These are phyloP conservation scores for Carterocephalus palaemon DNA, from an alignment of 2,888 invertebrate species.

Conservation along the genomic window DNA sequence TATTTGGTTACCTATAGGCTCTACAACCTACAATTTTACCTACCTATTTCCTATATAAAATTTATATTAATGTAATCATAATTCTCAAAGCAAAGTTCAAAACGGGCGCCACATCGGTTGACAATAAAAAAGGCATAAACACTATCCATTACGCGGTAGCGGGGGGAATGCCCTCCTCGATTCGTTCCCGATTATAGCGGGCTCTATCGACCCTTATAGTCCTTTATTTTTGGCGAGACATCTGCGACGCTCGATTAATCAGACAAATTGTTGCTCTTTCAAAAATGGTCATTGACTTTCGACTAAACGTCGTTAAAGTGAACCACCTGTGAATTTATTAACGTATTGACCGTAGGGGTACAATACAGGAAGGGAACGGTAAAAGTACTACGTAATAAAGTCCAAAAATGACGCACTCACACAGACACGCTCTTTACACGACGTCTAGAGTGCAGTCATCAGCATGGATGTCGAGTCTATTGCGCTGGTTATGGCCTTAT, in stretches of 20 bases:
- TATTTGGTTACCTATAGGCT: too few relatives aligned
- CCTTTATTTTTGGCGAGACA: conserved; percentile 48
- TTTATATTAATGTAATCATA: too few relatives aligned
- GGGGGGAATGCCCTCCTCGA: conserved; percentile 32
- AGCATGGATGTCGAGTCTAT: too few relatives aligned
- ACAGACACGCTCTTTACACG: too few relatives aligned
- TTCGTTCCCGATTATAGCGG: conserved; percentile 37
- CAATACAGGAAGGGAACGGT: too few relatives aligned
- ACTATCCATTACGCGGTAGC: conserved; percentile 46
- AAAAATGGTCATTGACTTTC: conserved; percentile 27
- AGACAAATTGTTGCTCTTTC: conserved; percentile 38
- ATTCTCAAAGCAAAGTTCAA: too few relatives aligned
- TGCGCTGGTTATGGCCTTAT: too few relatives aligned
- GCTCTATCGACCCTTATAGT: conserved; percentile 38
- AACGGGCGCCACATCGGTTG: conserved; percentile 21
- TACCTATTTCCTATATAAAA: too few relatives aligned
- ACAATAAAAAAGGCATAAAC: conserved; percentile 46
- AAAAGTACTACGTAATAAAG: too few relatives aligned
- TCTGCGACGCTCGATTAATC: conserved; percentile 48
- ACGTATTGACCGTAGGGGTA: conserved; percentile 7
- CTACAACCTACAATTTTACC: too few relatives aligned
- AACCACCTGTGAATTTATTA: conserved; percentile 15
- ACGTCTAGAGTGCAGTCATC: too few relatives aligned
- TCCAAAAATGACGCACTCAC: too few relatives aligned
- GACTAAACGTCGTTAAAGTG: background rate